phyloP scores from a whole-genome alignment of 2,113 vertebrate genomes.

The Picathartes gymnocephalus region DNA sequence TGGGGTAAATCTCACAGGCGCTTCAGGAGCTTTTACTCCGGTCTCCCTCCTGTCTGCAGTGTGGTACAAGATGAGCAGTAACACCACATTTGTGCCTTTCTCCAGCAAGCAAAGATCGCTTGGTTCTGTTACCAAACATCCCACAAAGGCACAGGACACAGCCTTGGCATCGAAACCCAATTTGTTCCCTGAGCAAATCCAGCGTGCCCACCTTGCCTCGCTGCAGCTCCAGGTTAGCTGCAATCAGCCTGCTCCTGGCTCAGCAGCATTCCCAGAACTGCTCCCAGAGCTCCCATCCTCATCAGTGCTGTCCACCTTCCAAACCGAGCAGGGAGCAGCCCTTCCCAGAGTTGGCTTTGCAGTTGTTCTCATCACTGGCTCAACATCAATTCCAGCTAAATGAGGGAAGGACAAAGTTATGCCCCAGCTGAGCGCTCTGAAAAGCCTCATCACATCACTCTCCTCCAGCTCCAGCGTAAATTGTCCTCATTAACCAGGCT shows the following conservation, averaged over 20 bases:
- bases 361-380: neutral
- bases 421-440: neutral
- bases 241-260: neutral
- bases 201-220: neutral
- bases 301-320: neutral
- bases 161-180: neutral
- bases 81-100: neutral
- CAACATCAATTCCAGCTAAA: neutral
- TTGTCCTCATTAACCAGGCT: neutral
- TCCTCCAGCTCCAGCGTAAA: neutral
- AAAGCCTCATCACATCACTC: neutral
- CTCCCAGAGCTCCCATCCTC: conserved; percentile 25
- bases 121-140: neutral
- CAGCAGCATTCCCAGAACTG: neutral
- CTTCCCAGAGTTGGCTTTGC: neutral
- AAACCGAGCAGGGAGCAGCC: neutral
- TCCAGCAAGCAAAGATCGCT: neutral
- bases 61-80: neutral
- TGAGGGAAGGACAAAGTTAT: neutral
- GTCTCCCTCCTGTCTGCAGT: neutral
- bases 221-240: neutral
- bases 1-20: neutral
- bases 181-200: neutral
- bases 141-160: neutral
- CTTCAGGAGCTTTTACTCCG: rapidly evolving